Base-by-base conservation (phyloP, 1,140 invertebrate genomes). In the Tribolium castaneum region DNA sequence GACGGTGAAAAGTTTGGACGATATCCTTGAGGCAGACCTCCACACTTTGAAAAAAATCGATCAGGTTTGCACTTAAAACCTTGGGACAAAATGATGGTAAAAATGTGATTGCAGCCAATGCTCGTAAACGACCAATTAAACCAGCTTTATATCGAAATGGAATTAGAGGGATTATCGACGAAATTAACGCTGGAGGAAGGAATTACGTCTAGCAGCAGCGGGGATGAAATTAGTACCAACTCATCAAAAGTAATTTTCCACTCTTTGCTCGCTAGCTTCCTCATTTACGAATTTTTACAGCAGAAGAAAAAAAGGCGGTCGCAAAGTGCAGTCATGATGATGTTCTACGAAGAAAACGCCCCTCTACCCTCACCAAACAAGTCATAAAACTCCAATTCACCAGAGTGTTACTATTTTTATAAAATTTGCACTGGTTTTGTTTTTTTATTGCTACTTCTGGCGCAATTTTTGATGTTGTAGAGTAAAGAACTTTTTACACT, bases 121-220 rank as follows among this genome's bases (percentile, higher is more conserved):
- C 78, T 93, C 66, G 93, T 95, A 0, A 94, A 93, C 80, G 92
- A 94, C 73, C 94, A 95, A 84, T 82, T 95, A 6, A 88, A 87
- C 70, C 92, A 94, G 80, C 86, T 95, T 0, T 94, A 94, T 78
- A 79, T 90, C 19, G 93, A 95, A 81, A 86, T 94, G 77, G 91
- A 94, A 82, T 79, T 93, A 19, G 90, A 93, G 79, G 91, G 91
- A 1, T 83, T 89, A 50, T 86, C 89, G 0, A 87, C 89, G 0
- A 88, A 89, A 80, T 86, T 92, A 13, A 88, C 89, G 7, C 86
- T 93, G 5, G 92, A 93, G 66, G 92, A 93, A 80, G 89, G 89
- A 0, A 85, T 90, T 59, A 90, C 90, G 10, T 92, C 91, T 22
- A 91, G 88, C 45, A 90, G 90, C 73, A 90, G 89, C 77, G 87